A percentile compares a stretch with the other conserved stretches of the same genome.
phyloP scores from a whole-genome alignment of 2,113 vertebrate species.

The Corythoichthys haematopterus region DNA sequence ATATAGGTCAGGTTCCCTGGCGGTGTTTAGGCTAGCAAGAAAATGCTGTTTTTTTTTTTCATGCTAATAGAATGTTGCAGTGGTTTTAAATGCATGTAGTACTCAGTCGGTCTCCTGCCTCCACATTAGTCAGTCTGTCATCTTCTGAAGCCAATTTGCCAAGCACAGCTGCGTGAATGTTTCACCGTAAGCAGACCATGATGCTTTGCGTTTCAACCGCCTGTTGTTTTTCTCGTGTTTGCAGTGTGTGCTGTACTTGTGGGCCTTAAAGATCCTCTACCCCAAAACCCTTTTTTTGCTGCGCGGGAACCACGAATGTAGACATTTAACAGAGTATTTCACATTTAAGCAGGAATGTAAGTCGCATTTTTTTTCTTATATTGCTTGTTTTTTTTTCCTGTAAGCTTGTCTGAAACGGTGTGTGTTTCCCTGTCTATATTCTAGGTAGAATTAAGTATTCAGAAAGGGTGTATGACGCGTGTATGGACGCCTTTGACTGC shows the following conservation, averaged over 20 bases:
- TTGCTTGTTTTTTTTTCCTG: conserved; percentile 8
- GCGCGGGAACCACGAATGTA: conserved; percentile 99
- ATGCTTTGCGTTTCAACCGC: conserved; percentile 8
- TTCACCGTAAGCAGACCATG: conserved; percentile 26
- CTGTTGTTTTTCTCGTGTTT: conserved; percentile 29
- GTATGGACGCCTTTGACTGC: conserved; percentile 99
- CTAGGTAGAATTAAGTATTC: conserved; percentile 99
- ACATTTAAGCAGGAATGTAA: conserved; percentile 99
- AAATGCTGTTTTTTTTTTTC: no score
- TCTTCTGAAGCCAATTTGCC: conserved; percentile 6
- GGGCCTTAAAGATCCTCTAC: conserved; percentile 99
- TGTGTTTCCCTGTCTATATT: conserved; percentile 30
- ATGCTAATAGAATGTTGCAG: no score
- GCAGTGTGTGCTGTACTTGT: conserved; percentile 99
- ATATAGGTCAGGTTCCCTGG: no score
- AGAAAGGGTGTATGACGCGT: conserved; percentile 93
- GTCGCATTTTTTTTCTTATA: conserved; percentile 57
- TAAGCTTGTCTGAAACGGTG: conserved; percentile 54
- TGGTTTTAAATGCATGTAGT: neutral
- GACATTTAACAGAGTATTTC: conserved; percentile 99
- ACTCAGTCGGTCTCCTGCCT: conserved; percentile 11
- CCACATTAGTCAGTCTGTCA: conserved; percentile 24
- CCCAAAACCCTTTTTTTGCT: conserved; percentile 99
- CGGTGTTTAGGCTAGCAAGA: no score
- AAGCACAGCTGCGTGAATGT: conserved; percentile 39